A percentile compares a stretch with the other conserved stretches of the same genome.
These are phyloP conservation scores for Romanogobio albipinnatus DNA, from an alignment of 2,113 vertebrate genomes.

Conservation along the genomic window DNA sequence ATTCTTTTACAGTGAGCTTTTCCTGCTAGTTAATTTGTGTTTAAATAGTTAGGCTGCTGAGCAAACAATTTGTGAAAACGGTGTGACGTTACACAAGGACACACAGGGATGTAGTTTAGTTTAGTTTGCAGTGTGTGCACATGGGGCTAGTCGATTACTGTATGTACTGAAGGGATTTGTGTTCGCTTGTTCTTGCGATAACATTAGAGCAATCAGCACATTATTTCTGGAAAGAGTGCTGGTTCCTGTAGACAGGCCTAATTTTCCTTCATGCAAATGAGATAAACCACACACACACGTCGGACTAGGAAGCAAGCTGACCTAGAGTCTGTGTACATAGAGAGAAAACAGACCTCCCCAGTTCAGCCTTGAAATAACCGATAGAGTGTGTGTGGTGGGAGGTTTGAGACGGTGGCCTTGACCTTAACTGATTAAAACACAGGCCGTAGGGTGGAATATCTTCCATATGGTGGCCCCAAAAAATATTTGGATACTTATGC, in stretches of 20 bases:
- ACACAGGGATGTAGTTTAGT: conserved; percentile 1
- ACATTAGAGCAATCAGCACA: neutral
- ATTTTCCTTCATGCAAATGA: conserved; percentile 52
- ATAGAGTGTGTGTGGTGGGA: neutral
- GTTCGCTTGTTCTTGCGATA: neutral
- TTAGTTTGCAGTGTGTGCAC: neutral
- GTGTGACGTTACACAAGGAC: conserved; percentile 16
- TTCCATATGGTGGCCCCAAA: neutral
- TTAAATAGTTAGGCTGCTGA: conserved; percentile 18
- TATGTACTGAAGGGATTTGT: neutral
- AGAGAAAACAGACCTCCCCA: conserved; percentile 31
- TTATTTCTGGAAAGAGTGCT: conserved; percentile 11
- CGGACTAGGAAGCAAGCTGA: neutral
- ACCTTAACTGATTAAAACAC: conserved; percentile 35
- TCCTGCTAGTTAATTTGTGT: conserved; percentile 33
- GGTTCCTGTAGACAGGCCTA: conserved; percentile 8
- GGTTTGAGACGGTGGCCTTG: conserved; percentile 21
- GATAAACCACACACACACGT: conserved; percentile 4
- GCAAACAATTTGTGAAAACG: neutral
- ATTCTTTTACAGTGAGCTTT: neutral
- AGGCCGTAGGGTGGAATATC: neutral
- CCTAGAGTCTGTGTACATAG: conserved; percentile 1
- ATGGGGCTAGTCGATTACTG: neutral
- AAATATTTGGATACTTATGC: neutral
- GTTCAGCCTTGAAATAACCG: conserved; percentile 43